Conservation (phyloP, 2,113 vertebrate genomes). For the Microtus montanus region DNA sequence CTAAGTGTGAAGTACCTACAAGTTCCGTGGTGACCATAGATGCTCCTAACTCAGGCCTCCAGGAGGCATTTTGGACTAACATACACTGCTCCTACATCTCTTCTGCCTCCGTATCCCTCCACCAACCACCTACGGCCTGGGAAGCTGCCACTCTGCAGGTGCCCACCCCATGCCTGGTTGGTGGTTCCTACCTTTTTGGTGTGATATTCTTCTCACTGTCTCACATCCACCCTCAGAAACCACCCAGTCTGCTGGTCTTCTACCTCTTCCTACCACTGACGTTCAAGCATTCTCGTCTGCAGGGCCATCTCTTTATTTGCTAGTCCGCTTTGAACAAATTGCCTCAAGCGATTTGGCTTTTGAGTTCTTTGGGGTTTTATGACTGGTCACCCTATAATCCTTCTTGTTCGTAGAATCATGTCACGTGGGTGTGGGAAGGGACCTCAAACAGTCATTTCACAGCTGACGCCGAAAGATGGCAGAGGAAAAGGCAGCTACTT, state of each 20-base stretch:
- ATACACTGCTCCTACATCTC: rapidly evolving
- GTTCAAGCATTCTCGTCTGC: not conserved
- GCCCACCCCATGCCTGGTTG: not conserved
- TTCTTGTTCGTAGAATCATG: not conserved
- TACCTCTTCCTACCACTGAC: not conserved
- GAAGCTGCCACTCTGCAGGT: no score
- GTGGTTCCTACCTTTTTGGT: not conserved
- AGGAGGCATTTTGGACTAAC: not conserved
- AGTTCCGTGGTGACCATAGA: not conserved
- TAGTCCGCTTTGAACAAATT: not conserved
- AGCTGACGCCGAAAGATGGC: not conserved
- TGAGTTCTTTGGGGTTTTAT: not conserved
- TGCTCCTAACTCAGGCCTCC: not conserved
- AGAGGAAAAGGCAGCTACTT: not conserved
- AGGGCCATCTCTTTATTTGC: not conserved
- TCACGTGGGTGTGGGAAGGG: not conserved
- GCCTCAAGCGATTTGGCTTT: not conserved
- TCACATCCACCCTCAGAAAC: not conserved
- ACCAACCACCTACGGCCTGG: not conserved
- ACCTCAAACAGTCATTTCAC: not conserved
- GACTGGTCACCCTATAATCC: not conserved
- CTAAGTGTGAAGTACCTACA: not conserved
- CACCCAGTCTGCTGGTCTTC: not conserved
- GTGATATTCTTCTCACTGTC: not conserved
- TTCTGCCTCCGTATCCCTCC: not conserved